Percentiles rank a stretch among this genome's conserved stretches.
These are phyloP conservation scores for Schizopygopsis pylzovi DNA, from an alignment of 2,797 vertebrate genomes.

Conservation along the genomic window DNA sequence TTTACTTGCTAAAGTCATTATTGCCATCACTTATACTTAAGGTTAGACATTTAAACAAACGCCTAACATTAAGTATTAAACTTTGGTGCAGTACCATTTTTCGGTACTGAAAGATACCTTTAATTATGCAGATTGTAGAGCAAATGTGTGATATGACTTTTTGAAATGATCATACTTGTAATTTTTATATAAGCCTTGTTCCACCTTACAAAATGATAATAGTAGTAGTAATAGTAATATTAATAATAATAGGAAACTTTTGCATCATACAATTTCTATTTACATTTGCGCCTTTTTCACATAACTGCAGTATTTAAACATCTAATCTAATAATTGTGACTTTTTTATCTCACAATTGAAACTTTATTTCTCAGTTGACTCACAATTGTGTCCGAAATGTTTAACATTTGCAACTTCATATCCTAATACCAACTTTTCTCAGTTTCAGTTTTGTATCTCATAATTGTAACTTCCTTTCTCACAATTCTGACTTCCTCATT, in stretches of 20 bases:
- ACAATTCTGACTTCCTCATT: not conserved
- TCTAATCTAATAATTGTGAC: not conserved
- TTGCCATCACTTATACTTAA: not conserved
- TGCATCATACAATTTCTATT: not conserved
- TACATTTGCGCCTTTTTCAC: not conserved
- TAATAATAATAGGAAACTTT: too few relatives aligned
- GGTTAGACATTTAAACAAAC: constrained; percentile 1
- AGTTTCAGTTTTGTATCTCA: not conserved
- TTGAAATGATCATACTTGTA: not conserved
- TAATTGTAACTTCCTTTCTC: not conserved
- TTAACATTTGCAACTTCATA: not conserved
- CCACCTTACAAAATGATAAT: not conserved
- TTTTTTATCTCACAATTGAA: not conserved
- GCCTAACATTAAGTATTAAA: not conserved
- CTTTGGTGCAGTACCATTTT: not conserved
- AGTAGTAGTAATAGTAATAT: not conserved
- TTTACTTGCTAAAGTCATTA: not conserved
- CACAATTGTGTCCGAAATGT: not conserved
- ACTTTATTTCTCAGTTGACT: not conserved
- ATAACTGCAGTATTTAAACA: not conserved
- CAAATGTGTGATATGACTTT: not conserved
- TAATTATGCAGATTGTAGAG: not conserved
- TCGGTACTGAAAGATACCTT: not conserved
- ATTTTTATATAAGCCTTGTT: not conserved
- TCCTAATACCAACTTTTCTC: not conserved